Evolutionary conservation across 1,140 invertebrate species (phyloP).

Genomic region (Diorhabda elongata): DNA sequence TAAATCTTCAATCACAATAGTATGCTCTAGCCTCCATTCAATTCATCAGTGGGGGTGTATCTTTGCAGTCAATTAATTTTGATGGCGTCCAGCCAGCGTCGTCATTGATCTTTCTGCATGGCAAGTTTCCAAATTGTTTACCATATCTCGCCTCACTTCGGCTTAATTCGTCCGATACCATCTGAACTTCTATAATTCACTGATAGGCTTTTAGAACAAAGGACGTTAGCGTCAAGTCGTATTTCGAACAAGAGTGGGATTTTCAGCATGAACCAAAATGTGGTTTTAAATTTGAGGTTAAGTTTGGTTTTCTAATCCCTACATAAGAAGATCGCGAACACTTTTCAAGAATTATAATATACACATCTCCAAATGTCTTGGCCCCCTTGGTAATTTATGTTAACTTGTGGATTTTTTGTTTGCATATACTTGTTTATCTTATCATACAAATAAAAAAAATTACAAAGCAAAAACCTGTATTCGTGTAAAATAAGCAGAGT

Average conservation of each 20-base stretch:
- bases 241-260: background rate
- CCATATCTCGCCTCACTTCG: slow-evolving; percentile 15
- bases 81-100: slow-evolving; percentile 11
- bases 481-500: too few species aligned
- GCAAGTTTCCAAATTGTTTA: slow-evolving; percentile 17
- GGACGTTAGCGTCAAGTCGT: slow-evolving; percentile 7
- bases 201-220: slow-evolving; percentile 13
- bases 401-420: too few species aligned
- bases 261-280: background rate
- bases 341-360: too few species aligned
- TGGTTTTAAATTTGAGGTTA: too few species aligned
- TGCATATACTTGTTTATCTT: too few species aligned
- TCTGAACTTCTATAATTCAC: slow-evolving; percentile 16
- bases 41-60: background rate
- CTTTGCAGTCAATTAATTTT: slow-evolving; percentile 20
- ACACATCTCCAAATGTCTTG: too few species aligned
- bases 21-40: slow-evolving; percentile 5
- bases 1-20: background rate
- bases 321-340: too few species aligned
- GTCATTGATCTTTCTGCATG: slow-evolving; percentile 15
- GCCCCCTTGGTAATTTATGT: too few species aligned
- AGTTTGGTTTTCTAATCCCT: too few species aligned
- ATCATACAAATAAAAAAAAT: too few species aligned
- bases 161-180: slow-evolving; percentile 16
- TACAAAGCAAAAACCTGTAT: too few species aligned